These are phyloP conservation scores for Diplodus puntazzo DNA, from an alignment of 2,797 vertebrate species.

Conservation along the genomic window DNA sequence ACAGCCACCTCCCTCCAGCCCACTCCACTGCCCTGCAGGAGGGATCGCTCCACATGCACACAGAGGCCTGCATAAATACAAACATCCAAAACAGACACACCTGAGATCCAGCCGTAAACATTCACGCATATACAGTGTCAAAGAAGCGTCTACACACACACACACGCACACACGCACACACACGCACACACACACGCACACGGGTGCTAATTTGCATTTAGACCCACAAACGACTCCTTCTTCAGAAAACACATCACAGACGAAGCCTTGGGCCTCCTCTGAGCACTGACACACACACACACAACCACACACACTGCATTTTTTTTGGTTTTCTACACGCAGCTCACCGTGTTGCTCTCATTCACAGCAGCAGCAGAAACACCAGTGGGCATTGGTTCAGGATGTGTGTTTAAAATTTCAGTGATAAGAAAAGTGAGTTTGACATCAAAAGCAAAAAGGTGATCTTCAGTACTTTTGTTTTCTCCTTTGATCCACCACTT, in stretches of 20 bases:
- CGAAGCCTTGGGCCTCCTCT: conserved; percentile 42
- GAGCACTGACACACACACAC: conserved; percentile 39
- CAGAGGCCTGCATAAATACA: conserved; percentile 50
- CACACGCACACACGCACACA: not conserved
- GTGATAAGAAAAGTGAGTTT: not conserved
- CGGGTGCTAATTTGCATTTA: conserved; percentile 44
- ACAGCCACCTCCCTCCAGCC: conserved; percentile 46
- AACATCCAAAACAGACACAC: conserved; percentile 42
- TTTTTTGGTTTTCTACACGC: conserved; percentile 2
- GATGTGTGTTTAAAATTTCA: conserved; percentile 16
- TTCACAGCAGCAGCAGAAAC: conserved; percentile 12
- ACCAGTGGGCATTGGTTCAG: conserved; percentile 13
- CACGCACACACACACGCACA: not conserved
- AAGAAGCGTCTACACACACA: conserved; percentile 26
- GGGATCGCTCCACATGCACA: conserved; percentile 45
- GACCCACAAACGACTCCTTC: conserved; percentile 29
- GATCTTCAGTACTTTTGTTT: not conserved
- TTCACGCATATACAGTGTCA: conserved; percentile 18
- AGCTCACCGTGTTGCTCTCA: conserved; percentile 5
- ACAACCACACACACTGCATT: conserved; percentile 23
- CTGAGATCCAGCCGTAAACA: conserved; percentile 33
- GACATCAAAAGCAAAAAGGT: conserved; percentile 1
- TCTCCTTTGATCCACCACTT: not conserved
- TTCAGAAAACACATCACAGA: conserved; percentile 59
- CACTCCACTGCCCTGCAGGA: conserved; percentile 66